Evolutionary conservation across 92 coral and sea anemone genomes (phyloP), one percentile per base, ranked within the genome.

Genomic region (Zoanthus solanderi): DNA sequence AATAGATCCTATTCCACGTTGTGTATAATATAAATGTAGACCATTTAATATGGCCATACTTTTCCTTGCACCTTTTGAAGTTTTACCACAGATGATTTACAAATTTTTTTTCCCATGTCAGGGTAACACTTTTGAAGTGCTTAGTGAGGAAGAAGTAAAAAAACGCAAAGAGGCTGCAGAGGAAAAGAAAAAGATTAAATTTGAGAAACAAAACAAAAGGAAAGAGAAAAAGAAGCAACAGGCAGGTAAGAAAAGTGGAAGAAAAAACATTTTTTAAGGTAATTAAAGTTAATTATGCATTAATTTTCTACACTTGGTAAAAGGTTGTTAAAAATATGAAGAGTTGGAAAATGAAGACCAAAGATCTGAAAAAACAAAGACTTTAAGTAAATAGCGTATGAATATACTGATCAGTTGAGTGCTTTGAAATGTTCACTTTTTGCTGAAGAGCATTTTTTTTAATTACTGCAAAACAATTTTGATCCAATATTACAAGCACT

Each of bases 131-230:
- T 95, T 95, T 91, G 98, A 93, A 84, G 88, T 92, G 83, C 73
- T 97, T 65, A 84, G 92, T 80, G 95, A 94, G 18, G 99, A 97
- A 57, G 99, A 97, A 73, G 93, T 97, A 9, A 89, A 94, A 56
- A 93, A 84, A 78, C 83, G 99, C 56, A 93, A 92, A 79, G 87
- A 87, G 74, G 92, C 81, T 29, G 98, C 90, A 28, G 98, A 93
- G 3, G 92, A 86, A 29, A 97, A 95, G 90, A 92, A 91, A 85
- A 87, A 87, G 58, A 92, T 88, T 10, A 90, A 52, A 89, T 23
- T 83, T 37, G 97, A 92, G 42, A 97, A 88, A 57, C 44, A 93
- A 50, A 83, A 91, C 78, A 97, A 89, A 63, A 89, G 83, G 75
- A 94, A 85, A 11, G 98, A 97, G 85, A 93, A 87, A 75, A 97